Percentiles rank a stretch among this genome's conserved stretches.
phyloP scores from a whole-genome alignment of 2,888 invertebrate species.

The Mellilla xanthometata region DNA sequence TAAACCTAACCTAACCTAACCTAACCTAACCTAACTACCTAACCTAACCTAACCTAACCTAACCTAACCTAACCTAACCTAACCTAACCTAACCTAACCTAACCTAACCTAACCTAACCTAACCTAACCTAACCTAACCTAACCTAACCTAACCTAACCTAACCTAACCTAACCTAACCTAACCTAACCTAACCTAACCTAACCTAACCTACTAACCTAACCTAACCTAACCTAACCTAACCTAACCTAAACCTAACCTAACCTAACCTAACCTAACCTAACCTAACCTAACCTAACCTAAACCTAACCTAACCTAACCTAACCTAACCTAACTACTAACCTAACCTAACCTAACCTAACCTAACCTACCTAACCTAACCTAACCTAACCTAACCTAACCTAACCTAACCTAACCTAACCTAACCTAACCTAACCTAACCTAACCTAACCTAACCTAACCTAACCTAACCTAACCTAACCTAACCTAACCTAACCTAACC shows the following conservation, averaged over 20 bases:
- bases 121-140: slow-evolving; percentile 4
- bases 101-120: slow-evolving; percentile 17
- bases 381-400: slow-evolving; percentile 10
- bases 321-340: slow-evolving; percentile 18
- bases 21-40: slow-evolving; percentile 17
- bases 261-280: slow-evolving; percentile 23
- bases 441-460: slow-evolving; percentile 7
- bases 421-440: slow-evolving; percentile 7
- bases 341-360: slow-evolving; percentile 5
- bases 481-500: slow-evolving; percentile 8
- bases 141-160: slow-evolving; percentile 7
- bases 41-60: slow-evolving; percentile 24
- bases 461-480: slow-evolving; percentile 19
- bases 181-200: slow-evolving; percentile 14
- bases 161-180: slow-evolving; percentile 15
- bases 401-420: slow-evolving; percentile 13
- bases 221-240: slow-evolving; percentile 28
- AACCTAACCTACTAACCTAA: slow-evolving; percentile 15
- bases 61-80: slow-evolving; percentile 14
- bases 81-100: slow-evolving; percentile 20
- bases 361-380: slow-evolving; percentile 3
- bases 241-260: slow-evolving; percentile 31
- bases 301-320: slow-evolving; percentile 18
- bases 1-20: slow-evolving; percentile 21
- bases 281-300: slow-evolving; percentile 18